Base-by-base conservation (phyloP, 2,113 vertebrate species). In the Eonycteris spelaea region DNA sequence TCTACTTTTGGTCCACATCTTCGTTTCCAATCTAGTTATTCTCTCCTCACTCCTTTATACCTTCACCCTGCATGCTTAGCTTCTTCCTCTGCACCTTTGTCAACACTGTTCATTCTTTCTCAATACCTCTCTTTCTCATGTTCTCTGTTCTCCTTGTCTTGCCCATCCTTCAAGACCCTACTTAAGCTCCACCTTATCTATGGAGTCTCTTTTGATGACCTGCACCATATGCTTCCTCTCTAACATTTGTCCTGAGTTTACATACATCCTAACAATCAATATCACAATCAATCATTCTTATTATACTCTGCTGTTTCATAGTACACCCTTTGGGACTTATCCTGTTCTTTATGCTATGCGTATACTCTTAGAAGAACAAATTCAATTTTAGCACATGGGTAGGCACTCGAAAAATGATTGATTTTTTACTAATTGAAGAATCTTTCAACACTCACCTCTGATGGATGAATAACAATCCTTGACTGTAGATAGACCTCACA, bases 31-130 rank as follows among this genome's bases (percentile, higher is more conserved):
- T 45, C n/a, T 70, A 45, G 12, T 65, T n/a, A 67, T 28, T 3
- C 45, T 65, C 15, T n/a, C 18, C 38, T 19, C 33, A 35, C 13
- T 71, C 43, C 38, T 85, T 74, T 19, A 65, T 6, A 65, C 19
- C 24, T 40, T 77, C 15, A 16, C 18, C 4, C 0, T 40, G 38
- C 1, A 13, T 5, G 1, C 16, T 71, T 10, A 8, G 13, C 15
- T 82, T 87, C 7, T 79, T 67, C 5, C 7, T 35, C 38, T 55
- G 7, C 16, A 8, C 13, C 11, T 70, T 33, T 51, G 24, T 51
- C 33, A 61, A 26, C 2, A 43, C 21, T 18, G 3, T 28, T 38
- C n/a, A 51, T 11, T 75, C 26, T 74, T 75, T 33, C 43, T 33
- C 45, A 75, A 26, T n/a, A 22, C 21, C 14, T 61, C 28, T 51